Percentiles rank a stretch among this genome's conserved stretches.
These are phyloP conservation scores for Drosophila mercatorum DNA, from an alignment of 2,888 invertebrate genomes.

Conservation along the genomic window DNA sequence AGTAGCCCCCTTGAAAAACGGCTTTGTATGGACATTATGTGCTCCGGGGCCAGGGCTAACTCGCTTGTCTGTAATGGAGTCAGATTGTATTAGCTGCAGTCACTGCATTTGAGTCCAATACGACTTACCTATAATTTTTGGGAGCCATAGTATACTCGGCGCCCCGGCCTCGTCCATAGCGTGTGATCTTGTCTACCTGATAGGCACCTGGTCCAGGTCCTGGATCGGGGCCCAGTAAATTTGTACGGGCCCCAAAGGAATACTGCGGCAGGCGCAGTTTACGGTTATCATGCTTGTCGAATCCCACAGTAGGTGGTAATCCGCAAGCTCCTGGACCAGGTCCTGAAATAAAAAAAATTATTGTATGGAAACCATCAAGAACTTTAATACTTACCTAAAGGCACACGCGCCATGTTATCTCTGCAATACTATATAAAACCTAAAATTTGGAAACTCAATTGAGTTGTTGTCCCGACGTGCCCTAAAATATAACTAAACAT, in stretches of 20 bases:
- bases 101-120: not conserved
- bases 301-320: conserved; percentile 87
- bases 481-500: conserved; percentile 22
- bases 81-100: not conserved
- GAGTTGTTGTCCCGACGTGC: conserved; percentile 48
- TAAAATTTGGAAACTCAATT: conserved; percentile 65
- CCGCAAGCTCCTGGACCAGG: conserved; percentile 88
- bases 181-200: conserved; percentile 70
- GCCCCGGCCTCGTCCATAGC: conserved; percentile 70
- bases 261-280: conserved; percentile 85
- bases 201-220: conserved; percentile 83
- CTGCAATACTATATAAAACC: conserved; percentile 70
- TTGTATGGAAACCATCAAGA: not conserved
- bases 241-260: conserved; percentile 75
- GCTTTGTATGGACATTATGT: conserved; percentile 71
- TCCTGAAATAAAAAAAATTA: conserved; percentile 81
- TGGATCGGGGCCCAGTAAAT: conserved; percentile 32
- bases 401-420: conserved; percentile 54
- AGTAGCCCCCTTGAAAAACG: conserved; percentile 66
- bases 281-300: conserved; percentile 86
- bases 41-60: conserved; percentile 82
- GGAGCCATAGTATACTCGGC: conserved; percentile 86
- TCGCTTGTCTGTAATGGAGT: conserved; percentile 58
- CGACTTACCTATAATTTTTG: conserved; percentile 55
- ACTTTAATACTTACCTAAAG: conserved; percentile 51